A percentile compares a stretch with the other conserved stretches of the same genome.
phyloP scores from a whole-genome alignment of 2,113 vertebrate genomes.

The Pogonocichla stellata region DNA sequence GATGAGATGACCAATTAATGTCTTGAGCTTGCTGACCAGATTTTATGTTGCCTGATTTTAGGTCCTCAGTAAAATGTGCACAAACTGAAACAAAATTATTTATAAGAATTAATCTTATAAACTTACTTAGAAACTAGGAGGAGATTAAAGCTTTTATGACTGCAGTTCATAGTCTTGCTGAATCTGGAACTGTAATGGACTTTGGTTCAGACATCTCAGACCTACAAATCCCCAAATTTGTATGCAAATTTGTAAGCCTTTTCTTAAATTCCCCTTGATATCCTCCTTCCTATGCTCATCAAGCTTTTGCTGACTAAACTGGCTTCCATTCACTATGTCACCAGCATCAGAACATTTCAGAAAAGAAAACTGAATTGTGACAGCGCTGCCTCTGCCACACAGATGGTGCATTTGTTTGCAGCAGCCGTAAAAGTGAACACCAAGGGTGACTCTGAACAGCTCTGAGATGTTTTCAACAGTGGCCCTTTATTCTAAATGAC shows the following conservation, averaged over 20 bases:
- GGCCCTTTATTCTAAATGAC: slow-evolving; percentile 40
- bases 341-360: neutral
- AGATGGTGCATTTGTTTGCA: slow-evolving; percentile 41
- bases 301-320: slow-evolving; percentile 29
- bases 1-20: neutral
- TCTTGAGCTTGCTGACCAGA: neutral
- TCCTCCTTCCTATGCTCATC: neutral
- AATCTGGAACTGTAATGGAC: neutral
- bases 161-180: neutral
- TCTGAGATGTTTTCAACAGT: slow-evolving; percentile 32
- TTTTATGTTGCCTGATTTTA: neutral
- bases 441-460: neutral
- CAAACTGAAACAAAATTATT: neutral
- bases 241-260: neutral
- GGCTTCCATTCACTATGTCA: neutral
- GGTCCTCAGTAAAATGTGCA: neutral
- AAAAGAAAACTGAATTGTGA: slow-evolving; percentile 30
- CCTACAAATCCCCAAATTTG: neutral
- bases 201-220: neutral
- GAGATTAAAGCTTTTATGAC: neutral
- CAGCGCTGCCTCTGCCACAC: slow-evolving; percentile 5
- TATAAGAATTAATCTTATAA: neutral
- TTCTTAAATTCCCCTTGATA: neutral
- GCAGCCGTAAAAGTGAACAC: slow-evolving; percentile 12
- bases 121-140: neutral